Percentiles rank a stretch among this genome's conserved stretches.
Conservation (phyloP, 2,797 vertebrate genomes). For the Clamator glandarius region DNA sequence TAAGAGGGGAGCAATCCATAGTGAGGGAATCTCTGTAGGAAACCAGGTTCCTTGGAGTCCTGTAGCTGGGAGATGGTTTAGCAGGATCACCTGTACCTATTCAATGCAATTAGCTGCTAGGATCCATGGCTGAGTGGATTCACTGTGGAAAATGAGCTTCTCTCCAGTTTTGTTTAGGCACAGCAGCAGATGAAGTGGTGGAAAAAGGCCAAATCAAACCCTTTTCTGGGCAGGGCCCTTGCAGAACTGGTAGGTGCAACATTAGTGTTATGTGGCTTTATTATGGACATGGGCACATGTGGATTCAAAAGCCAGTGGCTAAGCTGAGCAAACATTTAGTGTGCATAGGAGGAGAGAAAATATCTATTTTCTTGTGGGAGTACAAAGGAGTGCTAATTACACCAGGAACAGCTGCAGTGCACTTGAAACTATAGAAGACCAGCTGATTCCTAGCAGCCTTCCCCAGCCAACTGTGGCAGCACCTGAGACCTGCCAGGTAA, state of each 20-base stretch:
- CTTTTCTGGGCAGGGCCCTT: neutral
- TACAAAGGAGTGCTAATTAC: constrained; percentile 38
- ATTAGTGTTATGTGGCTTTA: constrained; percentile 55
- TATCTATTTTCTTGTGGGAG: neutral
- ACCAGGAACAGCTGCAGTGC: constrained; percentile 25
- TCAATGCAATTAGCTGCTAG: neutral
- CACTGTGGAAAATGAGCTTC: constrained; percentile 29
- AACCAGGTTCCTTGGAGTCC: neutral
- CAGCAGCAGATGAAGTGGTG: neutral
- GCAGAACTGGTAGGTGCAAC: constrained; percentile 7
- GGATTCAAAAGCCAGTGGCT: neutral
- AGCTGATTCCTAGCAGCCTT: constrained; percentile 19
- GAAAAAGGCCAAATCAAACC: neutral
- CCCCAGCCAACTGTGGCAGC: neutral
- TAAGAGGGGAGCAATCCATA: neutral
- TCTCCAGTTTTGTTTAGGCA: neutral
- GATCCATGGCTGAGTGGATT: neutral
- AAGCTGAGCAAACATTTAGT: neutral
- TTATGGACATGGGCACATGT: neutral
- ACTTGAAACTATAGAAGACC: constrained; percentile 29
- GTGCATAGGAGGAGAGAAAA: neutral
- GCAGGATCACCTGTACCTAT: neutral
- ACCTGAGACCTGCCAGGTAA: constrained; percentile 45
- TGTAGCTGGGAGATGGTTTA: neutral
- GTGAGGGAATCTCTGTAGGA: neutral